Conservation (phyloP, 35 echinoderm and acorn worm genomes). For the Stichopus chloronotus region DNA sequence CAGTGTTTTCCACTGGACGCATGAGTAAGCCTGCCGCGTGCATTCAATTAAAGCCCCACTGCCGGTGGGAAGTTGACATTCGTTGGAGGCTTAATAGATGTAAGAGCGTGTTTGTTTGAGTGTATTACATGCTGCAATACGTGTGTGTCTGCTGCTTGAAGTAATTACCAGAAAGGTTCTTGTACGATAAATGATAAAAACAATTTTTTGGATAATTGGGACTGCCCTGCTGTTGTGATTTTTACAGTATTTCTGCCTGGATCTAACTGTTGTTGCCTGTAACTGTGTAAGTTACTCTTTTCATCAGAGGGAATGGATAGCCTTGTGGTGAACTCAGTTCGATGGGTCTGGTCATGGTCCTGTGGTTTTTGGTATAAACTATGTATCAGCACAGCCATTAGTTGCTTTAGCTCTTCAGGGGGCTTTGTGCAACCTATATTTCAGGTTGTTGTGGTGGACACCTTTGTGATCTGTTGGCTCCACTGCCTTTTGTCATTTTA, state of each 20-base stretch:
- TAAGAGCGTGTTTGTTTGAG: not conserved
- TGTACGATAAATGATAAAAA: not conserved
- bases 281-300: not conserved
- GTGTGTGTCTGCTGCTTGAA: not conserved
- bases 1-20: constrained; percentile 23
- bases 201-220: not conserved
- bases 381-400: too few species aligned
- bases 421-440: too few species aligned
- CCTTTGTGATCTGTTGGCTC: too few species aligned
- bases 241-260: not conserved
- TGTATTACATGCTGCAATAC: too few species aligned
- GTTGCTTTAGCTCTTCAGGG: too few species aligned
- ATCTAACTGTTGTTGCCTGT: not conserved
- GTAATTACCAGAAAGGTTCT: not conserved
- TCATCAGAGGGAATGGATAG: not conserved
- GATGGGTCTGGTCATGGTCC: not conserved
- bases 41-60: not conserved
- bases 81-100: not conserved
- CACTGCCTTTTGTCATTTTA: too few species aligned
- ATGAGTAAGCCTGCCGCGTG: not conserved
- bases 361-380: not conserved
- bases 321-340: not conserved
- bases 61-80: not conserved
- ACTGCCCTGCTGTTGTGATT: not conserved
- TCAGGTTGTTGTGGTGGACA: too few species aligned